Evolutionary conservation across 2,888 invertebrate species (phyloP), one percentile per base, ranked within the genome.

Genomic region (Mellilla xanthometata): DNA sequence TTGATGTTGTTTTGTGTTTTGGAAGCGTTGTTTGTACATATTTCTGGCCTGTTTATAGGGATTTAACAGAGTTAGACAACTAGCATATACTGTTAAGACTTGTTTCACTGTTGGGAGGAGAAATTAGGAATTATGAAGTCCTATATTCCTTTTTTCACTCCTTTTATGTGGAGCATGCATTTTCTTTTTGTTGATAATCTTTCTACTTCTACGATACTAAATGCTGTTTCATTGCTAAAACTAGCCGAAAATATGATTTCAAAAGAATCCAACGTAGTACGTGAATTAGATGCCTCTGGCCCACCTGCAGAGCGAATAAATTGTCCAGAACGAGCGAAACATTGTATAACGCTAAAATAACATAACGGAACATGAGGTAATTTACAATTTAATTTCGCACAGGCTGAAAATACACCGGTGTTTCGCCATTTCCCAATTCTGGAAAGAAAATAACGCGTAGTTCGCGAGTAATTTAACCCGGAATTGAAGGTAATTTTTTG

Each of bases 281-380:
- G 31, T 50, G 50, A 55, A 55, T 55, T 57, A 57, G 42, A 49
- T 30, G 39, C 48, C 36, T 34, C 43, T 44, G 29, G 59, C 56
- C 65, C 79, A 77, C 80, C 76, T 76, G 77, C 76, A 65, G 65
- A 53, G 68, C 64, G 66, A 68, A 76, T 77, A 79, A 79, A 79
- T 76, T 72, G 68, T 52, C 57, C 53, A 56, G 62, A 57, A 61
- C 39, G 29, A 28, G 38, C 48, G 39, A 56, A 60, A 58, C 52
- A 61, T 56, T 57, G 60, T 58, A 56, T 62, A 52, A 49, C 54
- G 56, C 52, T 62, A 47, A 62, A 65, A 65, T 69, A 60, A 67
- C 59, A 65, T 51, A 35, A 53, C 54, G 42, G 50, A 57, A 54
- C 58, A 55, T 40, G 46, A 49, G 56, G 56, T 62, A 62, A 67